Evolutionary conservation across 2,888 invertebrate genomes (phyloP).

Genomic region (Lochmaea crataegi): DNA sequence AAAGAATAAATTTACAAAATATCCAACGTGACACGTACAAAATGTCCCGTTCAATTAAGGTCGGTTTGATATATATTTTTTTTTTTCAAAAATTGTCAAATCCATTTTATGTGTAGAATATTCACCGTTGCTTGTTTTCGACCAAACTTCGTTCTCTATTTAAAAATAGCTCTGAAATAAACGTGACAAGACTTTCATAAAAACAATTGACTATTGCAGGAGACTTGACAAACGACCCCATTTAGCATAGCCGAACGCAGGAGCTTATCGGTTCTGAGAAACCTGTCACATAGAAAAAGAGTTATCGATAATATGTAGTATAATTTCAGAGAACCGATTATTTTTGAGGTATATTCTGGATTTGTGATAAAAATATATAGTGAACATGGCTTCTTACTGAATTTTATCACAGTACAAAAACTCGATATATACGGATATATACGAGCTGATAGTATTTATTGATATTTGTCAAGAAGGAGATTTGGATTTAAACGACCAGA

Average conservation of each 20-base stretch:
- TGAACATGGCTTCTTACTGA: too few species aligned
- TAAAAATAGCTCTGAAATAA: background rate
- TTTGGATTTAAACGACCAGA: too few species aligned
- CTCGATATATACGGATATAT: too few species aligned
- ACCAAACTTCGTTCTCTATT: constrained; percentile 1
- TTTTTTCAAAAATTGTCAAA: background rate
- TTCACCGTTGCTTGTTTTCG: background rate
- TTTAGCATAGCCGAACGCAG: constrained; percentile 6
- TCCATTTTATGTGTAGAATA: background rate
- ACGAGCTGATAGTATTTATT: too few species aligned
- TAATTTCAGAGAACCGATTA: background rate
- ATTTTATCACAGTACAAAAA: too few species aligned
- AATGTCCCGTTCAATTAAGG: background rate
- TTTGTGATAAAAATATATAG: background rate
- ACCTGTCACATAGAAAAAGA: constrained; percentile 15
- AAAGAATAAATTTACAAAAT: background rate
- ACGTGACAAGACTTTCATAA: constrained; percentile 1
- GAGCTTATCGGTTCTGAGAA: constrained; percentile 16
- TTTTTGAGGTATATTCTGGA: background rate
- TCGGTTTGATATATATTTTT: background rate
- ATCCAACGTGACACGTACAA: background rate
- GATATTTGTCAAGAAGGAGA: too few species aligned
- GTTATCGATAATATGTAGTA: constrained; percentile 1
- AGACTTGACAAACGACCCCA: constrained; percentile 9
- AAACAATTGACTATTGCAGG: constrained; percentile 10